Base-by-base conservation (phyloP, 2,113 vertebrate species). In the Poeciliopsis occidentalis region DNA sequence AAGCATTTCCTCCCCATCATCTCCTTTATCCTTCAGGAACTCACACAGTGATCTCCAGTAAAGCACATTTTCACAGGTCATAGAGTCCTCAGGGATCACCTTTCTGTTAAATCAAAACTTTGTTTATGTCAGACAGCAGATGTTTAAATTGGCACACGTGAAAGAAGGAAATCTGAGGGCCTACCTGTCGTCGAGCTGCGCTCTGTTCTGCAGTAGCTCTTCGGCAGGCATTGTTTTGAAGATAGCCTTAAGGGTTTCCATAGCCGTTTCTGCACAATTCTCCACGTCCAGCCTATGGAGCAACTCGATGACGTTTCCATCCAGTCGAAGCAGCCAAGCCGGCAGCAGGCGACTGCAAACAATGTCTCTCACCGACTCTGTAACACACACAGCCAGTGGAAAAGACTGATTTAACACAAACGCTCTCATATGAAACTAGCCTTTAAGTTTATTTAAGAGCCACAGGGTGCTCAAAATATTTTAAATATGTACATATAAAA, bases 281-380 rank as follows among this genome's bases (percentile, higher is more conserved):
- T 99, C 98, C 15, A 98, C 96, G 88, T 99, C 98, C 73, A 99
- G 91, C 19, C 94, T 93, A 90, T 97, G 97, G 66, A 99, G 96
- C 68, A 99, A 78, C 80, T 97, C 94, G 34, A 98, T 90, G 67
- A 97, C 47, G 69, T 96, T 92, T 4, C 96, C 96, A 1, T 97
- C 94, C 34, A 95, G 81, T 8, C 95, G 92, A 1, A 29, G 88
- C 60, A 99, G 86, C 98, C 98, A 99, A 41, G 96, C 89, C 32
- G 95, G 95, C 79, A 99, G 92, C 17, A 99, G 88, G 64, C 95
- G 93, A 72, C 93, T 94, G 81, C 93, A 92, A 32, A 95, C 89
- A 12, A 96, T 91, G 60, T 96, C 96, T 87, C 93, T 97, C 69
- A 99, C 96, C 0, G 92, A 89, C 79, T 94, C 98, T 99, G 63